These are phyloP conservation scores for Oscheius onirici DNA, from an alignment of 2,888 invertebrate genomes.

Conservation along the genomic window DNA sequence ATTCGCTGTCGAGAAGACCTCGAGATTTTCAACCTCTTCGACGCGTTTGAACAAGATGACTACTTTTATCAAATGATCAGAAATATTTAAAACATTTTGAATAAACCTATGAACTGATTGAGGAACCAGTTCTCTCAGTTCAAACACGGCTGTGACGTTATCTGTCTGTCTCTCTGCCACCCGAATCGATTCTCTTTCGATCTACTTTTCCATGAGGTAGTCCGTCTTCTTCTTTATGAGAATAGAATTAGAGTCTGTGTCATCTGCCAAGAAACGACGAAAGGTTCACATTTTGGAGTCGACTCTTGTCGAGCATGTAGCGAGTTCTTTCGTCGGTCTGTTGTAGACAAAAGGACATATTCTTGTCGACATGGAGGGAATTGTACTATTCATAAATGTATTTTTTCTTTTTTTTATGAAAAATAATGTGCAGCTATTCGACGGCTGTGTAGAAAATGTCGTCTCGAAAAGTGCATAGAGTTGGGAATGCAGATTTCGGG, in stretches of 20 bases:
- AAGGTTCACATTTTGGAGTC: conserved; percentile 12
- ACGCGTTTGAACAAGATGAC: conserved; percentile 10
- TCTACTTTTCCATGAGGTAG: not conserved
- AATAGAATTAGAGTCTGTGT: not conserved
- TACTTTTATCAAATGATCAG: conserved; percentile 22
- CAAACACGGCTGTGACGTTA: conserved; percentile 4
- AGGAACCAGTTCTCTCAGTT: not conserved
- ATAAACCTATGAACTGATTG: not conserved
- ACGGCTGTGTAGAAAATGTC: not conserved
- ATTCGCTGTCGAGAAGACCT: conserved; percentile 14
- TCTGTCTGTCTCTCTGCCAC: not conserved
- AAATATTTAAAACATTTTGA: not conserved
- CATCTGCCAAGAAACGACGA: not conserved
- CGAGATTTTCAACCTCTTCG: conserved; percentile 14
- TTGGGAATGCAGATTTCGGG: conserved; percentile 10
- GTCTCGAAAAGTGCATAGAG: not conserved
- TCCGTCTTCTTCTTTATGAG: not conserved
- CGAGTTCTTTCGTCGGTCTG: conserved; percentile 9
- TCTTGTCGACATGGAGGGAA: not conserved
- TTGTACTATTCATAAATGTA: conserved; percentile 9
- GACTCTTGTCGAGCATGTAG: conserved; percentile 4
- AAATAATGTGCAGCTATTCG: not conserved
- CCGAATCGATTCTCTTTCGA: not conserved
- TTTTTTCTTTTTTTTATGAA: not conserved
- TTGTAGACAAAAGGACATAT: conserved; percentile 6